Conservation (phyloP, 2,888 invertebrate species). For the Frankliniella fusca region DNA sequence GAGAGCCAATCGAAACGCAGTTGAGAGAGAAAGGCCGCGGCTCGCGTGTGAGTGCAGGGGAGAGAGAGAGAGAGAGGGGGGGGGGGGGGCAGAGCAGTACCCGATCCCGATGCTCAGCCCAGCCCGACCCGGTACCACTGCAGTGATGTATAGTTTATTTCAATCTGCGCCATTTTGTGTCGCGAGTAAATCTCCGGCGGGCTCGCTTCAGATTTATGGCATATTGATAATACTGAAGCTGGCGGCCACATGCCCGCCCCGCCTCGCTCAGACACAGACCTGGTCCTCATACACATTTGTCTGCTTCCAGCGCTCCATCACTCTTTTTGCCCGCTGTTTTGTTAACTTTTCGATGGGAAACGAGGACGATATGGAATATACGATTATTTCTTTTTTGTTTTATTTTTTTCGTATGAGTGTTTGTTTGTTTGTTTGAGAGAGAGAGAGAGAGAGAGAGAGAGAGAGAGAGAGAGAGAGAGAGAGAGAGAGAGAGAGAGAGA, state of each 20-base stretch:
- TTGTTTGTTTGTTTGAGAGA: too few species aligned
- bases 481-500: background rate
- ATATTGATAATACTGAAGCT: background rate
- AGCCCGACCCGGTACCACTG: background rate
- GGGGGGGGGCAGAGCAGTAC: too few species aligned
- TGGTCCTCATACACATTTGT: background rate
- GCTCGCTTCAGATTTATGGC: slow-evolving; percentile 1
- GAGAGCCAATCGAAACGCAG: background rate
- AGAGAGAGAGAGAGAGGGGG: background rate
- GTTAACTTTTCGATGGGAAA: too few species aligned
- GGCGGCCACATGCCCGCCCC: background rate
- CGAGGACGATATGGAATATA: too few species aligned
- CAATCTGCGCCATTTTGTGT: background rate
- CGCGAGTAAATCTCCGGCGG: background rate
- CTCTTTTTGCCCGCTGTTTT: too few species aligned
- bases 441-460: too few species aligned
- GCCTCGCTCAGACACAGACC: background rate
- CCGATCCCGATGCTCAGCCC: too few species aligned
- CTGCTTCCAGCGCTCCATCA: too few species aligned
- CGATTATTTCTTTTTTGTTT: too few species aligned
- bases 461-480: background rate
- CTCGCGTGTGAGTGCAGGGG: background rate
- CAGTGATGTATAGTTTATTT: background rate
- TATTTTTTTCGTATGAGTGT: too few species aligned
- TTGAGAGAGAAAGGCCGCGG: background rate